Percentiles rank a stretch among this genome's conserved stretches.
Conservation (phyloP, 2,888 invertebrate species). For the Nephrocerus scutellatus region DNA sequence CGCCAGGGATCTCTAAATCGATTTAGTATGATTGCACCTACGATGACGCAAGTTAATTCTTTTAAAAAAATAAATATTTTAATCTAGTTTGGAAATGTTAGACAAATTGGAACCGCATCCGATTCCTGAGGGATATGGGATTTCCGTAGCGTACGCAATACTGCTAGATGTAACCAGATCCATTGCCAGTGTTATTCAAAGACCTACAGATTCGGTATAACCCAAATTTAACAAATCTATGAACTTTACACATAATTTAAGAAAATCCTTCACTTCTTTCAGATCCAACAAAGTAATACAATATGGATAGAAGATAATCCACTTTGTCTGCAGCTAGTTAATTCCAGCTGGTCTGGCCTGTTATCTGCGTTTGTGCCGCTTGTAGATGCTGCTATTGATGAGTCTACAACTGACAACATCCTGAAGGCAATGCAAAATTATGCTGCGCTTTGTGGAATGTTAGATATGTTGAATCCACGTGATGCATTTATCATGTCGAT, state of each 20-base stretch:
- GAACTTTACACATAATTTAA: background rate
- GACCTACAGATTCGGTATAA: constrained; percentile 51
- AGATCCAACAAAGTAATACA: background rate
- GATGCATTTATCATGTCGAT: constrained; percentile 93
- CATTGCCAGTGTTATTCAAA: constrained; percentile 59
- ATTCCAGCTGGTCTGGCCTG: constrained; percentile 92
- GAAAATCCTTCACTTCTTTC: background rate
- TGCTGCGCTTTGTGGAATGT: constrained; percentile 80
- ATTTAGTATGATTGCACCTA: too few relatives aligned
- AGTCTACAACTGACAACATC: constrained; percentile 83
- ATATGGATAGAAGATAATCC: constrained; percentile 32
- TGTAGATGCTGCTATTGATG: constrained; percentile 93
- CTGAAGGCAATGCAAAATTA: constrained; percentile 86
- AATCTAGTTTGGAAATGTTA: constrained; percentile 85
- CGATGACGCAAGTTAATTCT: too few relatives aligned
- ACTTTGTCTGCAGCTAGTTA: constrained; percentile 66
- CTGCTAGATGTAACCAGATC: constrained; percentile 87
- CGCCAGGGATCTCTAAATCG: constrained; percentile 78
- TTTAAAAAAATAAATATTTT: too few relatives aligned
- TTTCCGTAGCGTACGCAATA: constrained; percentile 91
- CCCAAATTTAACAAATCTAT: background rate
- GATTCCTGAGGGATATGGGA: constrained; percentile 95
- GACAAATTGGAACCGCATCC: constrained; percentile 91
- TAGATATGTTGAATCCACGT: constrained; percentile 69
- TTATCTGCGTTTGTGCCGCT: constrained; percentile 85